Base-by-base conservation (phyloP, 2,113 vertebrate genomes). In the Coptodon rendalli region DNA sequence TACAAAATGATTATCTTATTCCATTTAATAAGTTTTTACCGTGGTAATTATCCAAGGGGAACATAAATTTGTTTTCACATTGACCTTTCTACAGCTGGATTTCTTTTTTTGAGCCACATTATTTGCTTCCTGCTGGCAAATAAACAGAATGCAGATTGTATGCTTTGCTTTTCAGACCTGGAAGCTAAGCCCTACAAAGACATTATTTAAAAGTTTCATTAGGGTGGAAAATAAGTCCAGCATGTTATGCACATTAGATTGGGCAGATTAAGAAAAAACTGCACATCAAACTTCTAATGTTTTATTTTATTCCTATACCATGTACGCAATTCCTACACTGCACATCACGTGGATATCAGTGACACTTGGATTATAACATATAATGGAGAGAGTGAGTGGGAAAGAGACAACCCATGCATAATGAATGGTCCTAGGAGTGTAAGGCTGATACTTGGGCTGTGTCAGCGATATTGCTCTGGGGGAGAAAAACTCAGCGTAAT, bases 161-260 rank as follows among this genome's bases (percentile, higher is more conserved):
- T 29, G 24, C 71, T 76, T 31, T 7, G 17, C 43, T 76, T 76
- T 76, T 76, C 71, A 76, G 24, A 76, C 71, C 24, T 19, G 43
- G 43, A 31, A 78, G 43, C 43, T 19, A 78, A 50, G 0, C 45
- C 59, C 16, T 50, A 78, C 68, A 79, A 48, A 81, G 38, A 48
- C 22, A 38, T 31, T 12, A 11, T 82, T 85, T 57, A 86, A 48
- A 40, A 66, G 36, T 80, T 87, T 84, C 52, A 68, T 73, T 52
- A 82, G 81, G 63, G 34, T n/a, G 24, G 76, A 83, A 93, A 92
- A 82, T 80, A 92, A 91, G 87, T 40, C 9, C 22, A 88, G 83
- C 29, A 86, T 90, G 85, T 92, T 86, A 87, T 87, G 83, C 27
- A 5, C 81, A 9, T 31, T 9, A 3, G 7, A 31, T 54, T 52